Conservation (phyloP, 2,113 vertebrate genomes). For the Aix galericulata region DNA sequence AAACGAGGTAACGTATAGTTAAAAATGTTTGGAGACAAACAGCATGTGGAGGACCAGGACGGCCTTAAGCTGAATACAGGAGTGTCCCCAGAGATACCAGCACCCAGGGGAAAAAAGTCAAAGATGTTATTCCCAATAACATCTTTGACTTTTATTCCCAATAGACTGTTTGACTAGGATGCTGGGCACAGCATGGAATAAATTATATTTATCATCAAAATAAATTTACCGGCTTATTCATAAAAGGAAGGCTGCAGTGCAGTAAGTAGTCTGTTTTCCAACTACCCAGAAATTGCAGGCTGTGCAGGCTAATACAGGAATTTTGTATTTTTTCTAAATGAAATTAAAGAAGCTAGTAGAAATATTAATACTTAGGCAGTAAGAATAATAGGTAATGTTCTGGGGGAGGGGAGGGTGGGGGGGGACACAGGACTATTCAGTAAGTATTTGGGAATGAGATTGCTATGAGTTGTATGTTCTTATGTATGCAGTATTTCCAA, state of each 20-base stretch:
- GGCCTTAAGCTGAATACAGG: background rate
- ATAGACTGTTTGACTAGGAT: background rate
- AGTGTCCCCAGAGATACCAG: background rate
- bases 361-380: background rate
- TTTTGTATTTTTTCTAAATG: background rate
- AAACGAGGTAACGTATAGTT: slow-evolving; percentile 46
- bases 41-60: background rate
- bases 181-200: background rate
- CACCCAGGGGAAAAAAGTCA: background rate
- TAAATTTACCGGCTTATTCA: background rate
- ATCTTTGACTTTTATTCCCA: background rate
- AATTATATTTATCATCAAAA: background rate
- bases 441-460: background rate
- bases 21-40: slow-evolving; percentile 52
- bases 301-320: background rate
- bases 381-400: background rate
- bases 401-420: background rate
- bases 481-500: background rate
- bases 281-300: background rate
- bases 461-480: background rate
- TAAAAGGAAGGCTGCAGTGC: background rate
- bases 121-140: background rate
- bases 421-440: background rate
- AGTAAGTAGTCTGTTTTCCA: background rate
- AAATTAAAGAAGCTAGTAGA: background rate